Conservation (phyloP, 2,113 vertebrate species). For the Nanorana parkeri region DNA sequence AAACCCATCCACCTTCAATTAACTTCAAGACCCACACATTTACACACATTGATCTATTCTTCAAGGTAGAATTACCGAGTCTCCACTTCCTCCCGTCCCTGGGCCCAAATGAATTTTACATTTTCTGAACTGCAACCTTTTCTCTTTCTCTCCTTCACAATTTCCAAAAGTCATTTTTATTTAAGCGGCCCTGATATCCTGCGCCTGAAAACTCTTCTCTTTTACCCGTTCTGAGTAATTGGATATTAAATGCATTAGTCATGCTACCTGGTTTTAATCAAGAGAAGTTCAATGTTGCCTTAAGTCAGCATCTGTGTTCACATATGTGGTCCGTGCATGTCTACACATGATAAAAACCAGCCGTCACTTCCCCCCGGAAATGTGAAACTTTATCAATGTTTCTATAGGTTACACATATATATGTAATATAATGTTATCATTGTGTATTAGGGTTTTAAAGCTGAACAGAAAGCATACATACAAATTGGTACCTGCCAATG, state of each 20-base stretch:
- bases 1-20: slow-evolving; percentile 42
- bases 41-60: slow-evolving; percentile 43
- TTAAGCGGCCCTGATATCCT: background rate
- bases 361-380: background rate
- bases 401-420: too few relatives aligned
- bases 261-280: slow-evolving; percentile 52
- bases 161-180: slow-evolving; percentile 34
- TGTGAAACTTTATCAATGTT: background rate
- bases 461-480: too few relatives aligned
- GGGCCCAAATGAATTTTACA: slow-evolving; percentile 8
- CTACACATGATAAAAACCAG: background rate
- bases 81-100: background rate
- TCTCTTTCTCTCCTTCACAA: background rate
- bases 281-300: slow-evolving; percentile 44
- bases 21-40: slow-evolving; percentile 12
- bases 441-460: too few relatives aligned
- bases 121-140: background rate
- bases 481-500: too few relatives aligned
- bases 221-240: slow-evolving; percentile 8
- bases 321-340: slow-evolving; percentile 39
- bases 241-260: slow-evolving; percentile 52
- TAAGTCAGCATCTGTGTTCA: slow-evolving; percentile 48
- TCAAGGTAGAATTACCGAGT: slow-evolving; percentile 13
- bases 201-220: background rate
- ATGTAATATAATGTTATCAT: too few relatives aligned